phyloP scores from a whole-genome alignment of 2,888 invertebrate genomes.

The Marasmarcha lunaedactyla region DNA sequence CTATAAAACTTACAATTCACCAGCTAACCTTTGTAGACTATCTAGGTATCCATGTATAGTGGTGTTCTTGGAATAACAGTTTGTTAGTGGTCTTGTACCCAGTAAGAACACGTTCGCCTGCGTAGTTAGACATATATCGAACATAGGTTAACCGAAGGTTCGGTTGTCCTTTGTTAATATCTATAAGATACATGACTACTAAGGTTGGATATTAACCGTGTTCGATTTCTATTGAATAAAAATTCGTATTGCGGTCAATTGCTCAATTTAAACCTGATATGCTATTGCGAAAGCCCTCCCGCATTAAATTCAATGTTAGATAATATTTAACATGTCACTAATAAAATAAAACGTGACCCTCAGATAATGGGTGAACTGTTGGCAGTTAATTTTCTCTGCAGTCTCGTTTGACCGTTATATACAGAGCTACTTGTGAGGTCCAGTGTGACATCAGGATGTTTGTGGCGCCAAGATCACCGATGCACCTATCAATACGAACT shows the following conservation, averaged over 20 bases:
- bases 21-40: too few species aligned
- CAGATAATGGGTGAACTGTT: constrained; percentile 50
- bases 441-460: constrained; percentile 23
- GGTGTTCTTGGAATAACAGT: not conserved
- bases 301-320: constrained; percentile 54
- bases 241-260: not conserved
- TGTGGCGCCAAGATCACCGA: constrained; percentile 38
- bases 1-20: too few species aligned
- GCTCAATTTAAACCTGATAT: not conserved
- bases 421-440: constrained; percentile 58
- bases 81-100: not conserved
- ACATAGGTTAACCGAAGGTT: too few species aligned
- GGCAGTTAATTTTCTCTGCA: constrained; percentile 59
- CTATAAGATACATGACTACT: too few species aligned
- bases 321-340: constrained; percentile 61
- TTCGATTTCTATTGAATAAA: constrained; percentile 4
- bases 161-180: constrained; percentile 1
- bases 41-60: not conserved
- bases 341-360: constrained; percentile 60
- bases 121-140: too few species aligned
- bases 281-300: constrained; percentile 39
- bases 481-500: constrained; percentile 26
- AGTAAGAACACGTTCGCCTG: too few species aligned
- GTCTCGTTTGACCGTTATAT: constrained; percentile 55
- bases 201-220: too few species aligned